Evolutionary conservation across 2,797 vertebrate genomes (phyloP), one percentile per base, ranked within the genome.

Genomic region (Pangasius macronema): DNA sequence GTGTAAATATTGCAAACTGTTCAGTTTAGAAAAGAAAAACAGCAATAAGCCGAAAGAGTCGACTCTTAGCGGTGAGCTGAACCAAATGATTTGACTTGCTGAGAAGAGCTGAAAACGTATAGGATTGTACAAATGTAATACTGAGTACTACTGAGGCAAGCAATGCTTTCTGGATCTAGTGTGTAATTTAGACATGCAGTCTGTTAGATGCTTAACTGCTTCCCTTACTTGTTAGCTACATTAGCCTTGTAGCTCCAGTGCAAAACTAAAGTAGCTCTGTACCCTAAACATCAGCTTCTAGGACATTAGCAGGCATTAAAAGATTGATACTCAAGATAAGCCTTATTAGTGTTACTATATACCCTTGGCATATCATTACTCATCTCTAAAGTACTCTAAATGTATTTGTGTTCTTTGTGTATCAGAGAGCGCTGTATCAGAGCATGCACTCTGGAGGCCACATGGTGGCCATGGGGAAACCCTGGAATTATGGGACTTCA

Each of bases 371-470:
- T n/a, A 46, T n/a, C 14, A 46, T 61, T 63, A 16, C 36, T 42
- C 20, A 5, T 42, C 11, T n/a, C 49, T 82, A 42, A 39, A 49
- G n/a, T 51, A 22, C 4, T 79, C 30, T 33, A 7, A 81, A 22
- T 42, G 10, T 84, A 6, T 11, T 36, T 68, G 55, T 59, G 24
- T 30, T 70, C 27, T 76, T 39, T 63, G 77, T 83, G 24, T 73
- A 30, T 46, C 94, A 98, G 97, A 96, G 97, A 88, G 95, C 95
- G 1, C 93, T 97, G 86, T 97, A 97, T 91, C 94, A 97, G 30
- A 90, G 95, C 27, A 93, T 98, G 88, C 97, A 97, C 91, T 89
- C 94, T 82, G 83, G 96, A 22, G 93, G 94, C 89, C 95, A 96
- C 5, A 92, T 95, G 90, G 92, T 97, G 2, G 27, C 95, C 63